Conservation (phyloP, 2,888 invertebrate species). For the Phyllotreta cruciferae region DNA sequence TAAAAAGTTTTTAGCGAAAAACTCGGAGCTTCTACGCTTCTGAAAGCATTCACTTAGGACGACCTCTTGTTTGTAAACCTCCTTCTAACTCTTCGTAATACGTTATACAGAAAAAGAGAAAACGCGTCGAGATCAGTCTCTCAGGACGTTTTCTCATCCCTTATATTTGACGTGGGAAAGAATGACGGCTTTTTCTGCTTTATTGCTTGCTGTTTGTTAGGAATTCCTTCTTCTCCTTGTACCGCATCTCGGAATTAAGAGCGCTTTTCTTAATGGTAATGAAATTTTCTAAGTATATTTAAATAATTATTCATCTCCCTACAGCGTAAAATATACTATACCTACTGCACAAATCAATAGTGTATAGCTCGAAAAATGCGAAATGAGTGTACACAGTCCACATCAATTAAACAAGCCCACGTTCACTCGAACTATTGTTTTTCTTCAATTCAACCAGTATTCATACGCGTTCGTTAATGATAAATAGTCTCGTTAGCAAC, state of each 20-base stretch:
- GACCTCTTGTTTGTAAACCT: slow-evolving; percentile 8
- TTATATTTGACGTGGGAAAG: slow-evolving; percentile 21
- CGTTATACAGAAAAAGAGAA: slow-evolving; percentile 11
- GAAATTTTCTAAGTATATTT: neutral
- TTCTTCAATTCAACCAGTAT: too few relatives aligned
- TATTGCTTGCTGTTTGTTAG: slow-evolving; percentile 12
- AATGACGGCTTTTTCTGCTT: slow-evolving; percentile 20
- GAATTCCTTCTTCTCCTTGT: slow-evolving; percentile 7
- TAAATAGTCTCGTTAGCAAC: too few relatives aligned
- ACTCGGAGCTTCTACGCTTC: neutral
- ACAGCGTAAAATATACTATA: neutral
- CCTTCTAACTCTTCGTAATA: neutral
- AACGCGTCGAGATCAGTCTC: slow-evolving; percentile 20
- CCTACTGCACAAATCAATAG: neutral
- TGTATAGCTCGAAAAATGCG: too few relatives aligned
- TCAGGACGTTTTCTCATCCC: slow-evolving; percentile 14
- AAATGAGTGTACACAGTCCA: too few relatives aligned
- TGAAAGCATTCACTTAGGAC: slow-evolving; percentile 2
- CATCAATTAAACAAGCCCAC: too few relatives aligned
- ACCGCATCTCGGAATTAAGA: neutral
- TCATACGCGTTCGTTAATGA: too few relatives aligned
- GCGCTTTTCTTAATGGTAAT: slow-evolving; percentile 7
- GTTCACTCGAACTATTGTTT: too few relatives aligned
- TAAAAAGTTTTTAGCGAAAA: neutral
- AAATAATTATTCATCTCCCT: neutral